Conservation (phyloP, 2,113 vertebrate species). For the Sminthopsis crassicaudata region DNA sequence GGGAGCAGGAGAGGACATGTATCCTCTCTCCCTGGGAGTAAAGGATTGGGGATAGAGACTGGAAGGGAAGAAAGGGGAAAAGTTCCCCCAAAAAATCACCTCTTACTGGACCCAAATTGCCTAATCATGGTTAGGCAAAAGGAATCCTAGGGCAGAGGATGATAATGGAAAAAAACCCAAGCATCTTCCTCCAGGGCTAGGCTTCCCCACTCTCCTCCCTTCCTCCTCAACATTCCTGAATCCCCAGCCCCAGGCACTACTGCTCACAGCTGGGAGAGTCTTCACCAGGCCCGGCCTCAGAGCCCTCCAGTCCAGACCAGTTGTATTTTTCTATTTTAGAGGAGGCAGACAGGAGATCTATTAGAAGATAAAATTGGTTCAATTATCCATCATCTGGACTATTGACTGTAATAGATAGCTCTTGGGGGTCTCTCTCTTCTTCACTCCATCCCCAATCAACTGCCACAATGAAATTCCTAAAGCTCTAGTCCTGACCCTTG, state of each 20-base stretch:
- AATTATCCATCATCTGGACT: background rate
- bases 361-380: background rate
- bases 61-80: background rate
- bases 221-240: background rate
- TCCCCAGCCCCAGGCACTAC: background rate
- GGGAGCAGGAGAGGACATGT: background rate
- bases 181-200: background rate
- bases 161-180: background rate
- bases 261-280: background rate
- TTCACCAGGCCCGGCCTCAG: background rate
- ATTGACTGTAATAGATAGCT: background rate
- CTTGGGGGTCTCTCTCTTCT: background rate
- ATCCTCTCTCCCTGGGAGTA: background rate
- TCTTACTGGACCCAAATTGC: background rate
- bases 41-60: background rate
- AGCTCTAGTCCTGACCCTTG: background rate
- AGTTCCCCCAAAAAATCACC: background rate
- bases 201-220: background rate
- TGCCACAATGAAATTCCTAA: background rate
- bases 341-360: background rate
- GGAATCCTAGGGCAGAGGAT: background rate
- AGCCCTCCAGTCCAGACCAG: background rate
- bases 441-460: background rate
- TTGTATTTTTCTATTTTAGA: background rate
- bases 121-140: background rate